Evolutionary conservation across 2,797 vertebrate genomes (phyloP), one percentile per base, ranked within the genome.

Genomic region (Epinephelus awoara): DNA sequence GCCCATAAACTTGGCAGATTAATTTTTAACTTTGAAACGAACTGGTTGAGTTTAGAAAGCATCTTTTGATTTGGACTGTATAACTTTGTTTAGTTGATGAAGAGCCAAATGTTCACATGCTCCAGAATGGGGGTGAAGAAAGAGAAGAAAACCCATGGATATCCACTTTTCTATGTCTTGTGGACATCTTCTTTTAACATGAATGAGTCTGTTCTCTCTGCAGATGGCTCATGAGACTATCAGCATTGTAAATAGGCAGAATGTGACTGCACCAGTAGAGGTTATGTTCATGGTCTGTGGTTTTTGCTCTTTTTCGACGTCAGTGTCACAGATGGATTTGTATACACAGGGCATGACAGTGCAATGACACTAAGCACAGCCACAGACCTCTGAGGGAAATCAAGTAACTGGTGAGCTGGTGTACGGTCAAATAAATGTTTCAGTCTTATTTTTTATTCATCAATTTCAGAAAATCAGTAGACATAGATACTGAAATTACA

Each of bases 21-120:
- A 58, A 58, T 69, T 23, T 73, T 76, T 50, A 52, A 77, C 58
- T 63, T 49, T 66, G 34, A 62, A 71, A 58, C 23, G 12, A 67
- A 19, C 47, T 56, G 21, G 62, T 34, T 25, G 2, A 44, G 65
- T 73, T 74, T 11, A 42, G 3, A 58, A 29, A 50, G 9, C n/a
- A 47, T 64, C 18, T 47, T 58, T 80, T 70, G 15, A 21, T 68
- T 58, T 15, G 7, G 27, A 68, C 52, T 68, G 25, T 50, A 8
- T 47, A 42, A 66, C 61, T 75, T 75, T 27, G n/a, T 29, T 71
- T 1, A 14, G 34, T 40, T 29, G 42, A 75, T 46, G n/a, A 71
- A 7, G n/a, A 56, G 58, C 21, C 27, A 38, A 6, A 58, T 1
- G 29, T 63, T 13, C 9, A 13, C 17, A 12, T 67, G 50, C 29